Conservation (phyloP, 2,797 vertebrate genomes). For the Molossus molossus region DNA sequence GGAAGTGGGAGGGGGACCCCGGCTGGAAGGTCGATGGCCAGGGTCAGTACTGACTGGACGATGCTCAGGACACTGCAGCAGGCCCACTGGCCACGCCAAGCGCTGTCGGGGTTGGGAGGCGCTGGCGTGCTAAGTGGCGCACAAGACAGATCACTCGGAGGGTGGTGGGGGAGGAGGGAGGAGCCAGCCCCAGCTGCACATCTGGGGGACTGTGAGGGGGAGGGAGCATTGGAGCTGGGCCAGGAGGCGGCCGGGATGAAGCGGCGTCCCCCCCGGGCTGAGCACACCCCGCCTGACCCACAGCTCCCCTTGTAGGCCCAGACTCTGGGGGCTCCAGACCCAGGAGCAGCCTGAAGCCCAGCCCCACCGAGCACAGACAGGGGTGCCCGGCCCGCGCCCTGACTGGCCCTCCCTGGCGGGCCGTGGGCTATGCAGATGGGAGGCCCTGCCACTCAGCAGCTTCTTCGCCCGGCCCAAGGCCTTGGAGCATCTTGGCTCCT, state of each 20-base stretch:
- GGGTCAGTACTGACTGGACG: not conserved
- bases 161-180: not conserved
- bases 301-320: not conserved
- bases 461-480: slow-evolving; percentile 46
- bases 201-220: no score
- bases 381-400: accelerated
- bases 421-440: not conserved
- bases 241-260: not conserved
- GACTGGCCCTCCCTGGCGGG: not conserved
- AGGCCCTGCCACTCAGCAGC: slow-evolving; percentile 62
- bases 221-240: not conserved
- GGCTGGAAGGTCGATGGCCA: not conserved
- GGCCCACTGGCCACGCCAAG: not conserved
- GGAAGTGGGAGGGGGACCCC: no score
- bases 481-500: slow-evolving; percentile 39
- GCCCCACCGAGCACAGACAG: not conserved
- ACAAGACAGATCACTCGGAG: not conserved
- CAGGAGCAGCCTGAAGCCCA: not conserved
- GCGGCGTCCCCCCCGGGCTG: not conserved
- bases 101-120: no score
- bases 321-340: not conserved
- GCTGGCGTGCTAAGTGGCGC: no score
- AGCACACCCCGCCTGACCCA: accelerated
- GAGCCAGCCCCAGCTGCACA: not conserved
- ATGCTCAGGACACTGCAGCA: not conserved